Evolutionary conservation across 2,113 vertebrate species (phyloP).

Genomic region (Osmerus mordax): DNA sequence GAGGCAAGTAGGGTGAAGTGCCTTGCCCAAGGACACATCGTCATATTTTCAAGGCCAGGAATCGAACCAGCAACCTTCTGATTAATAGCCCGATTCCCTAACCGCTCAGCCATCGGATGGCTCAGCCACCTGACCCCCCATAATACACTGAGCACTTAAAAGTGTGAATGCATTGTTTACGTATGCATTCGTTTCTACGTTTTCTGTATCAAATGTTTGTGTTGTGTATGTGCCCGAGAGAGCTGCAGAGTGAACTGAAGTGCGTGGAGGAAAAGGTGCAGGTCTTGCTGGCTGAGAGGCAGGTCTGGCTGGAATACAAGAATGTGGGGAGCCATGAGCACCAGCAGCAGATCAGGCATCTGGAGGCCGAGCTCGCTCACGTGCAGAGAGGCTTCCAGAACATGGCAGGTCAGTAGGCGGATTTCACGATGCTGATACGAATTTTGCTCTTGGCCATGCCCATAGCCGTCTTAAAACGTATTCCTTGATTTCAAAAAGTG

Average conservation of each 20-base stretch:
- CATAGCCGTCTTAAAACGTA: no score
- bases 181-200: not conserved
- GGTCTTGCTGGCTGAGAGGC: slow-evolving; percentile 60
- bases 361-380: slow-evolving; percentile 64
- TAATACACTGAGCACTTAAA: no score
- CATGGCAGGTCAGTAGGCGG: slow-evolving; percentile 68
- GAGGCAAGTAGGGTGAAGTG: no score
- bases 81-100: no score
- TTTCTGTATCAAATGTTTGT: not conserved
- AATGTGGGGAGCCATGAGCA: slow-evolving; percentile 65
- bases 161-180: not conserved
- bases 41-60: no score
- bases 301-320: slow-evolving; percentile 76
- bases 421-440: not conserved
- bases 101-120: no score
- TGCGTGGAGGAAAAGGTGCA: slow-evolving; percentile 52
- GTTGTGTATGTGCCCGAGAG: slow-evolving; percentile 22
- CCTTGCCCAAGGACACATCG: no score
- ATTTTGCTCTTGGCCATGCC: no score
- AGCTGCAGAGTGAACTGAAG: slow-evolving; percentile 45
- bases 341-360: slow-evolving; percentile 58
- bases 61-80: no score
- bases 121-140: no score
- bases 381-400: slow-evolving; percentile 61
- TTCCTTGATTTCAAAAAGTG: no score